A percentile compares a stretch with the other conserved stretches of the same genome.
Evolutionary conservation across 2,113 vertebrate species (phyloP).

Genomic region (Egretta garzetta): DNA sequence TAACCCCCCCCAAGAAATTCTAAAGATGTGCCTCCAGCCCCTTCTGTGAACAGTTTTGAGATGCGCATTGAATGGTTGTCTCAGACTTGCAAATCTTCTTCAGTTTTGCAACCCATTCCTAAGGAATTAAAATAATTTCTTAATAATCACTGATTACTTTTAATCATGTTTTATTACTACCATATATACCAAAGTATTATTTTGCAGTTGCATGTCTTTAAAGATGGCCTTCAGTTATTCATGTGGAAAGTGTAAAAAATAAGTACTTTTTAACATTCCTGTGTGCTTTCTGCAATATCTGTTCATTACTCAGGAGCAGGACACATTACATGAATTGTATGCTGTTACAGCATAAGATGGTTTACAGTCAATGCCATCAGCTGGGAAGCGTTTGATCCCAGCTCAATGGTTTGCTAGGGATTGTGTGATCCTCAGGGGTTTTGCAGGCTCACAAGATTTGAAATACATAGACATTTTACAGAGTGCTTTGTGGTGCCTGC

Average conservation of each 20-base stretch:
- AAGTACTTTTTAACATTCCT: background rate
- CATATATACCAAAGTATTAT: background rate
- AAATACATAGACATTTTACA: background rate
- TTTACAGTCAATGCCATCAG: background rate
- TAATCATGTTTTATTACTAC: background rate
- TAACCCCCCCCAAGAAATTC: accelerated
- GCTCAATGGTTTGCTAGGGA: background rate
- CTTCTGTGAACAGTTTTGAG: background rate
- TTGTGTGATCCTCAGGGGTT: background rate
- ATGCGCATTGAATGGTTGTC: background rate
- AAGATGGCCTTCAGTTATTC: background rate
- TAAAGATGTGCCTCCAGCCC: background rate
- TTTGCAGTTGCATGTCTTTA: background rate
- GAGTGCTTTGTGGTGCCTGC: background rate
- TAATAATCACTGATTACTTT: background rate
- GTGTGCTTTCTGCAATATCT: background rate
- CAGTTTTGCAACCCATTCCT: background rate
- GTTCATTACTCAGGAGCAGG: background rate
- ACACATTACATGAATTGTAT: background rate
- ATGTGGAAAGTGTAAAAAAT: background rate
- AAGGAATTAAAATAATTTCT: background rate
- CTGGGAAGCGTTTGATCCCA: background rate
- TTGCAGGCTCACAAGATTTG: background rate
- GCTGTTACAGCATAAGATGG: background rate
- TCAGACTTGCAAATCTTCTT: background rate